Conservation (phyloP, 2,888 invertebrate species). For the Lasioglossum villosulum region DNA sequence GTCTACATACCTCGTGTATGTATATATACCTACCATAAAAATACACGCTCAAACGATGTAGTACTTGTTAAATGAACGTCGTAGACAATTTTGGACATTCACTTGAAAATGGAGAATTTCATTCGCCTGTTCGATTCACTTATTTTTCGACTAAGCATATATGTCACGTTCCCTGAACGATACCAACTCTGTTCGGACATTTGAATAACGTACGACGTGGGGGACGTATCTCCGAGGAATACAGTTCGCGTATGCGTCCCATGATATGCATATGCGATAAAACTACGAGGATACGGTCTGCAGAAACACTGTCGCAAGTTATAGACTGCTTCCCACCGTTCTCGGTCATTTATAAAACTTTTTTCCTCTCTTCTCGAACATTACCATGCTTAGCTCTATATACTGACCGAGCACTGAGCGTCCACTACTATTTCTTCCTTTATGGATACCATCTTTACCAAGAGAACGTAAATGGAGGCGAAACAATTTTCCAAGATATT, state of each 20-base stretch:
- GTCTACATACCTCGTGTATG: no score
- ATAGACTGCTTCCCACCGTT: conserved; percentile 1
- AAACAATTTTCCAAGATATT: conserved; percentile 10
- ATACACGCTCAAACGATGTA: not conserved
- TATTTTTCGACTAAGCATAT: not conserved
- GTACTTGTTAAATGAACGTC: not conserved
- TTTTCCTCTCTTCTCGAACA: not conserved
- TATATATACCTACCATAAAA: no score
- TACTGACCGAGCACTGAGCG: not conserved
- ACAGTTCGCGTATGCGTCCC: conserved; percentile 1
- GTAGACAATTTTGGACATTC: not conserved
- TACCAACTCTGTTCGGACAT: not conserved
- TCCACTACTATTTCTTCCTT: not conserved
- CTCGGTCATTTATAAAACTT: not conserved
- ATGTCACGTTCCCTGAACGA: not conserved
- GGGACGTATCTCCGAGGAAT: conserved; percentile 10
- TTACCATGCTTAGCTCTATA: not conserved
- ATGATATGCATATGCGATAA: not conserved
- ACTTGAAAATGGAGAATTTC: not conserved
- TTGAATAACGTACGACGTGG: not conserved
- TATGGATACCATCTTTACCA: not conserved
- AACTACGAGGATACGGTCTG: not conserved
- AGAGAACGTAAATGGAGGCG: not conserved
- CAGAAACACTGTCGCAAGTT: conserved; percentile 6
- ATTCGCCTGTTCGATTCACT: not conserved